Evolutionary conservation across 2,113 vertebrate species (phyloP).

Genomic region (Solea senegalensis): DNA sequence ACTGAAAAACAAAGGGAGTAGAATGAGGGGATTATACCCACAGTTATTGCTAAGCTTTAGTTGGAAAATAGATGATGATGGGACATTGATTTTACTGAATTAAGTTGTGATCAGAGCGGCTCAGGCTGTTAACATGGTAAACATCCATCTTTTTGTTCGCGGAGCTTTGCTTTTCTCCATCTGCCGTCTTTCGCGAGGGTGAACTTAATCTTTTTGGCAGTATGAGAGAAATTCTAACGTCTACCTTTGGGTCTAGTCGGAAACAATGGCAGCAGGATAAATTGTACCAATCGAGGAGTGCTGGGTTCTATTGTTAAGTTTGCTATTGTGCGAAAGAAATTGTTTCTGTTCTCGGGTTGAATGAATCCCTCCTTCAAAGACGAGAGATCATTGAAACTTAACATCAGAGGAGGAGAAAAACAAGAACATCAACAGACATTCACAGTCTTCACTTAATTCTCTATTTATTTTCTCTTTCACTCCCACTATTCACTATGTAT

Average conservation of each 20-base stretch:
- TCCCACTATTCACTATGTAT: neutral
- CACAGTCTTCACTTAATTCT: conserved; percentile 15
- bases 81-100: conserved; percentile 13
- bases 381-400: conserved; percentile 48
- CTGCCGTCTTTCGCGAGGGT: conserved; percentile 42
- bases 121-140: conserved; percentile 11
- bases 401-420: conserved; percentile 44
- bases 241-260: conserved; percentile 50
- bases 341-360: conserved; percentile 61
- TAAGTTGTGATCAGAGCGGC: conserved; percentile 1
- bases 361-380: conserved; percentile 58
- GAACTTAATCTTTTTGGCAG: conserved; percentile 35
- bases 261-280: conserved; percentile 64
- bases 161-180: conserved; percentile 14
- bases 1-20: conserved; percentile 8
- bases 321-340: conserved; percentile 63
- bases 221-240: conserved; percentile 47
- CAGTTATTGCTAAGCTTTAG: conserved; percentile 10
- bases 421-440: conserved; percentile 46
- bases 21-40: neutral
- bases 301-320: conserved; percentile 54
- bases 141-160: conserved; percentile 16
- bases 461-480: conserved; percentile 5
- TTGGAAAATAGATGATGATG: conserved; percentile 13
- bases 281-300: conserved; percentile 38